Base-by-base conservation (phyloP, 2,797 vertebrate genomes). In the Parambassis ranga region DNA sequence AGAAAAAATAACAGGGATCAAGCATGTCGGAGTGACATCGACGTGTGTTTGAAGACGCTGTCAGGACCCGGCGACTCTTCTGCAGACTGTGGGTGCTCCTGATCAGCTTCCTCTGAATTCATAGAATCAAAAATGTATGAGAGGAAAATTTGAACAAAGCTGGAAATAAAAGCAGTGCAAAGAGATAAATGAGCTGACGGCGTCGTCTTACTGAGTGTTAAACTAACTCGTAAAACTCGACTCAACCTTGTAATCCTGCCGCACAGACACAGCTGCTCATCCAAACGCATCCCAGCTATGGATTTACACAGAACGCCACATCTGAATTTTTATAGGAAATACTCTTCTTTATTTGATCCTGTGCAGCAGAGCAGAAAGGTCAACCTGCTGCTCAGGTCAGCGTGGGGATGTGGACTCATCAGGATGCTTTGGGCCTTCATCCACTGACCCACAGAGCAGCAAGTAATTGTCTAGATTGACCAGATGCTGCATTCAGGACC, bases 1-100 rank as follows among this genome's bases (percentile, higher is more conserved):
- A 74, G 27, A 16, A 33, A 62, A 38, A 69, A 74, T 27, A 16
- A 33, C 62, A 38, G 50, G 48, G 65, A 85, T 71, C 11, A 66
- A 49, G 1, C 9, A 28, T 75, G 46, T 67, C 61, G 31, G 63
- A 55, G 24, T 6, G 36, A 27, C 39, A 77, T 28, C 13, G 19
- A 60, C 51, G 50, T 2, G 11, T 46, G 69, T 24, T 70, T 73
- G 65, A 81, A 72, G 52, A 74, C 58, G 57, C 57, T 10, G 20
- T 31, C 15, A 31, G 15, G 31, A 39, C n/a, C 24, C 33, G 2
- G 14, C 13, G 3, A 18, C 47, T 46, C 66, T 44, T 32, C 27
- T 36, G 42, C 39, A 49, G 44, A 36, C 53, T 41, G 38, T 0
- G 6, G 31, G 39, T 19, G 46, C 38, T 13, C 11, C 30, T 31